Base-by-base conservation (phyloP, 2,888 invertebrate genomes). In the Isoperla grammatica region DNA sequence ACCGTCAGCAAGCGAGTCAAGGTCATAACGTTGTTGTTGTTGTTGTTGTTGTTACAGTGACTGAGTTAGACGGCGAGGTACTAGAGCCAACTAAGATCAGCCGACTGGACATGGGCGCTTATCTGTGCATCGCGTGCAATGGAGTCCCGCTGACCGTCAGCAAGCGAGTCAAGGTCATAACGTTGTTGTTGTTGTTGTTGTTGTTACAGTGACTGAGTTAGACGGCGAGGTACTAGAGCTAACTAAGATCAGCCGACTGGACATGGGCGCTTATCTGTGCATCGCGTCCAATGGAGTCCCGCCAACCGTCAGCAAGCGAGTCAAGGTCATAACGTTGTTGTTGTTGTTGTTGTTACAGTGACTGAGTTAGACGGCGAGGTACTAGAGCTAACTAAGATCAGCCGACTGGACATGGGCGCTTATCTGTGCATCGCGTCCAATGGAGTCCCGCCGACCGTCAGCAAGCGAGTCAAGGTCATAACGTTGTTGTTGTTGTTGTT, bases 201-300 rank as follows among this genome's bases (percentile, higher is more conserved):
- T n/a, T 63, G 40, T 75, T 79, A 62, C 78, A 92, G 93, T 91
- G 65, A 73, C 78, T 29, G 93, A 93, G 73, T 89, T 88, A 85
- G 88, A 90, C 73, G 90, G 92, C 39, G 90, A 90, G 71, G 84
- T 85, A 15, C 74, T 94, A 73, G 91, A 92, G 69, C 82, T 94
- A 79, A 84, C 85, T 62, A 82, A 87, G 69, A 92, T 94, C 70
- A 91, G 91, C 56, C 81, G 94, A 65, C 78, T 92, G 65, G 91
- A 91, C 72, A 94, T 94, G 93, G 93, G 93, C 29, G 90, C 89
- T 49, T 93, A 92, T 76, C 81, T 95, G 65, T 95, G 95, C 76
- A 93, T 94, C 67, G 94, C 95, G 56, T 87, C 86, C 70, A 94
- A 94, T 71, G 89, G 90, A 12, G 88, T 94, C 13, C 93, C 93